These are phyloP conservation scores for Heterochromis multidens DNA, from an alignment of 2,113 vertebrate genomes.

Conservation along the genomic window DNA sequence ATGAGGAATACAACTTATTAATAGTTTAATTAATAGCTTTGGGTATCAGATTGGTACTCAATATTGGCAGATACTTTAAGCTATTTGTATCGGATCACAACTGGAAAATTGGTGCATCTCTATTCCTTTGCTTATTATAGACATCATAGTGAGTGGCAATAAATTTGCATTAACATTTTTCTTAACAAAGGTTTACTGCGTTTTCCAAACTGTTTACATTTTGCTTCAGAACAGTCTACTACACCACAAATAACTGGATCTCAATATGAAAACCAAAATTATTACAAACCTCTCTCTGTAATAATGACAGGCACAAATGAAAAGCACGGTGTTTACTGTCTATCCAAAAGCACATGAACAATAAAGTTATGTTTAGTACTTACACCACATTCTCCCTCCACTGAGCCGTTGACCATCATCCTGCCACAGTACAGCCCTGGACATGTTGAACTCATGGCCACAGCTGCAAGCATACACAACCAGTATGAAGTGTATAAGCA, in stretches of 20 bases:
- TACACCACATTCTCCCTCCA: conserved; percentile 86
- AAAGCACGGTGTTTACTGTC: not conserved
- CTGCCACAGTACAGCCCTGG: conserved; percentile 89
- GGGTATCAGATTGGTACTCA: too few species aligned
- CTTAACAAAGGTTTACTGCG: too few species aligned
- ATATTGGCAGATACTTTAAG: too few species aligned
- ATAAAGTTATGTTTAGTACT: conserved; percentile 54
- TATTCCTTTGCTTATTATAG: too few species aligned
- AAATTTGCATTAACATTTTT: too few species aligned
- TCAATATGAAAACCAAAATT: not conserved
- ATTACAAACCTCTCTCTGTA: not conserved
- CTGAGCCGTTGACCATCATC: conserved; percentile 73
- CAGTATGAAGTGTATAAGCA: not conserved
- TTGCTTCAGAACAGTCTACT: not conserved
- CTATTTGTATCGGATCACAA: too few species aligned
- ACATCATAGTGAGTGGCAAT: too few species aligned
- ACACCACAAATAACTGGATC: not conserved
- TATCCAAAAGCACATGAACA: not conserved
- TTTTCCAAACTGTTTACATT: not conserved
- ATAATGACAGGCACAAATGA: not conserved
- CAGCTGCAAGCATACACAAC: conserved; percentile 69
- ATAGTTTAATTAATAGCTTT: too few species aligned
- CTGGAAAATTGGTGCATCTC: too few species aligned
- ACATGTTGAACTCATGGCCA: conserved; percentile 84
- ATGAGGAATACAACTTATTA: too few species aligned